A percentile compares a stretch with the other conserved stretches of the same genome.
phyloP scores from a whole-genome alignment of 1,140 invertebrate genomes.

The Drosophila busckii region DNA sequence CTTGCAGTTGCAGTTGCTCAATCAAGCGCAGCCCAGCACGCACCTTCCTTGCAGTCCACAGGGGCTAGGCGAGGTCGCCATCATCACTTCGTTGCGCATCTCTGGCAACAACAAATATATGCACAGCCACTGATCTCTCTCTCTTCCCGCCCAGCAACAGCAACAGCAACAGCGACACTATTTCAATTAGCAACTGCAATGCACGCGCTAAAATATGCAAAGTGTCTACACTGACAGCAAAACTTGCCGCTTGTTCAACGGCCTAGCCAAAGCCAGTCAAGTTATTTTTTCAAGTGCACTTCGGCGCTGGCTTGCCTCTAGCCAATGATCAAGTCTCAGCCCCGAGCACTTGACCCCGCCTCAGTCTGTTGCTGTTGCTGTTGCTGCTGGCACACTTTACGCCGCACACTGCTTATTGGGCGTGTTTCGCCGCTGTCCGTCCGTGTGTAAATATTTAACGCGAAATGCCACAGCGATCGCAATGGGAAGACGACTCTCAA shows the following conservation, averaged over 20 bases:
- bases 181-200: conserved; percentile 77
- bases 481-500: conserved; percentile 3
- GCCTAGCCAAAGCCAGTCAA: background rate
- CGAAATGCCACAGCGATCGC: conserved; percentile 55
- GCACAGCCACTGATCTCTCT: too few species aligned
- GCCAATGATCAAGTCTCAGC: conserved; percentile 26
- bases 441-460: conserved; percentile 66
- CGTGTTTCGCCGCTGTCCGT: conserved; percentile 52
- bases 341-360: conserved; percentile 61
- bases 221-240: conserved; percentile 37
- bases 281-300: background rate
- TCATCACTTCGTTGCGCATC: conserved; percentile 61
- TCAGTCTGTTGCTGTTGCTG: conserved; percentile 7
- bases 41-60: conserved; percentile 50
- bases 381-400: conserved; percentile 66
- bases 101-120: conserved; percentile 67
- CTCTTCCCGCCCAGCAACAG: too few species aligned
- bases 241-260: background rate
- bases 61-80: conserved; percentile 65
- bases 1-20: conserved; percentile 5
- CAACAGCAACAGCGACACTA: conserved; percentile 47
- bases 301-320: too few species aligned
- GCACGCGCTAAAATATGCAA: conserved; percentile 73
- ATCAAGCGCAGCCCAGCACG: conserved; percentile 21
- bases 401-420: conserved; percentile 63